Base-by-base conservation (phyloP, 2,888 invertebrate genomes). In the Callyntrura sp. region DNA sequence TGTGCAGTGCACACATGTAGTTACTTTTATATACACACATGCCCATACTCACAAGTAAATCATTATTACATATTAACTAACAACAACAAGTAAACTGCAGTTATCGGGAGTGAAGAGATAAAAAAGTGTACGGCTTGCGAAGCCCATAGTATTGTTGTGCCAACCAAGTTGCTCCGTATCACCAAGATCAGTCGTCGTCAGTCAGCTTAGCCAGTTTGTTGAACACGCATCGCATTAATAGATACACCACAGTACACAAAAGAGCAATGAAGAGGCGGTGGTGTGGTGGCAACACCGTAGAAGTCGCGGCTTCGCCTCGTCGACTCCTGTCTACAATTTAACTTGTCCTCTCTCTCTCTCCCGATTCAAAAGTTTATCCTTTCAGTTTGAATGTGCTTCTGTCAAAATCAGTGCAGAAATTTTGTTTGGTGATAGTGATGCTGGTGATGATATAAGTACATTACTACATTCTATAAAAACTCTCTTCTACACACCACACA, bases 301-400 rank as follows among this genome's bases (percentile, higher is more conserved):
- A 88, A 88, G 88, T 88, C 76, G 88, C 83, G 83, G 88, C 88
- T 88, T 88, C 88, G 83, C 82, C 82, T 83, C 83, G 88, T 88
- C 88, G 88, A 79, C 84, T 84, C 48, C 83, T 68, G 79, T 82
- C 70, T 87, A 73, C 70, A 28, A 70, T 82, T 70, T 87, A 73
- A 45, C 25, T 45, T 87, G 85, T 85, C 81, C 55, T 43, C 84
- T 70, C 85, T 76, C 65, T 45, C 51, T 86, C 65, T 20, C n/a
- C n/a, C 17, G 55, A 55, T 51, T 70, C 45, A 65, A 62, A 65
- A 62, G 62, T 60, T 62, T 65, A 62, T 48, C 9, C 65, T 51
- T 25, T 84, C 70, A 84, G 65, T 82, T 84, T 70, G 84, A 43
- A 70, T 70, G 55, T 84, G 79, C 70, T 82, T 79, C 87, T 82